These are phyloP conservation scores for Dromas ardeola DNA, from an alignment of 2,113 vertebrate genomes.

Conservation along the genomic window DNA sequence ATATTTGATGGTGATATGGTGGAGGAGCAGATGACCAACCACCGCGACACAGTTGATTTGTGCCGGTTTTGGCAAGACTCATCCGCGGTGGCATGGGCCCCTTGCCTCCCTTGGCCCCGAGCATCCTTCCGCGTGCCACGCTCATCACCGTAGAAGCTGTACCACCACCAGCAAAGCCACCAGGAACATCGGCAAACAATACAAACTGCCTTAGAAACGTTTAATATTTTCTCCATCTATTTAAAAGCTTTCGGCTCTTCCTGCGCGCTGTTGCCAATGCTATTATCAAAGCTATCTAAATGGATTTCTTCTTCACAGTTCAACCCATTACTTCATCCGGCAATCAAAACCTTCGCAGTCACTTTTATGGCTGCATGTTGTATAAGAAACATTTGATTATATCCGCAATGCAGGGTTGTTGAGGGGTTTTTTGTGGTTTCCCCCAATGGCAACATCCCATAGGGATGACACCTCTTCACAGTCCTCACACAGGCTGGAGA, in stretches of 20 bases:
- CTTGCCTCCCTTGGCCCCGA: neutral
- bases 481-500: accelerated
- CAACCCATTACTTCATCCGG: neutral
- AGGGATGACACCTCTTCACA: neutral
- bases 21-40: neutral
- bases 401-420: neutral
- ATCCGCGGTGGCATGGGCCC: accelerated
- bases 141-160: neutral
- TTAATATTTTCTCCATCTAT: neutral
- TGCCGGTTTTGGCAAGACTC: neutral
- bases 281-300: neutral
- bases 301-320: neutral
- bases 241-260: neutral
- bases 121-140: neutral
- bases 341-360: neutral
- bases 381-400: neutral
- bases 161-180: neutral
- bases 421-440: neutral
- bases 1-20: accelerated
- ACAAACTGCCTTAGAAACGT: neutral
- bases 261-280: neutral
- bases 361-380: neutral
- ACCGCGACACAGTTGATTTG: neutral
- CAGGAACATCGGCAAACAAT: neutral
- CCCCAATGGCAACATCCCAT: neutral